Evolutionary conservation across 2,888 invertebrate species (phyloP), one percentile per base, ranked within the genome.

Genomic region (Atethmia centrago): DNA sequence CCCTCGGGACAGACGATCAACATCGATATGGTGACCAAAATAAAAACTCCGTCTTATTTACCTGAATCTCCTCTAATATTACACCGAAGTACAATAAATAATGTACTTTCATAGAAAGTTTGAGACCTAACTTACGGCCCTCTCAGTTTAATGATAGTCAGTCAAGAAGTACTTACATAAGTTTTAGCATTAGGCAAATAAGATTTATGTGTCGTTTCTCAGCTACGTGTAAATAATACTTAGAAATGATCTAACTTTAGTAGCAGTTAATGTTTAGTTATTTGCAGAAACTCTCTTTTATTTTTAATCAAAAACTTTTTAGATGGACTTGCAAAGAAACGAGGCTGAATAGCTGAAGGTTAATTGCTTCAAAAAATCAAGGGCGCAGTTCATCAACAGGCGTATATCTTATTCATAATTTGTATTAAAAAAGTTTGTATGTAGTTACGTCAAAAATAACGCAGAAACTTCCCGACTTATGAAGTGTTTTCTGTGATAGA

Each of bases 91-190:
- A 47, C 71, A 40, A 80, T 71, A 67, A 75, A 76, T 80, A 80
- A 83, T 72, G 68, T 59, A 75, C 45, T 47, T 40, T 70, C 71
- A 72, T 63, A 62, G 69, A 75, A 83, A 76, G 25, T 82, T 76
- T 9, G 47, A 67, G 56, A 28, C 28, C 74, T 56, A 69, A 80
- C 71, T 72, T 71, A 74, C 56, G n/a, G 68, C 31, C 36, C 69
- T 63, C 51, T 63, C 63, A 53, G 49, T 66, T 63, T 75, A 75
- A 83, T 75, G 68, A 21, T 14, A 71, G 64, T 69, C 66, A 80
- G 63, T 83, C 76, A 80, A 82, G 76, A 71, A 75, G 71, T 80
- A 76, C 58, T 76, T 75, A 66, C 40, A 72, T 42, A 62, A 83
- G 69, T 79, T 82, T 65, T 62, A 71, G 14, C 75, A 69, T 75